Base-by-base conservation (phyloP, 92 coral and sea anemone species). In the Palythoa heliodiscus region DNA sequence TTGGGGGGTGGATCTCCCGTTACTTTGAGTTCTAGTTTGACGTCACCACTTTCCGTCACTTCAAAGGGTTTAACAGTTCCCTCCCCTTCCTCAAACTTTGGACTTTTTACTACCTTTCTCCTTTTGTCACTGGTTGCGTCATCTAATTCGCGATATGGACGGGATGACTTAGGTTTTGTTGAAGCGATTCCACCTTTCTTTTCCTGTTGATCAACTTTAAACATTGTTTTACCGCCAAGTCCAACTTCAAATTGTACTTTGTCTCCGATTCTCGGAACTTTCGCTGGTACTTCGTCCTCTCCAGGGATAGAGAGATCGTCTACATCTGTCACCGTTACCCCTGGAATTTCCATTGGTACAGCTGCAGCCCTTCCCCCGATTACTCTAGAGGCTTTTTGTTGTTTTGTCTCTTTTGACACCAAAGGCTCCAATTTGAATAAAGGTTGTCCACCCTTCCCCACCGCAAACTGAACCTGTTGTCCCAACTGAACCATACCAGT, bases 141-240 rank as follows among this genome's bases (percentile, higher is more conserved):
- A 13, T 80, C 84, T 17, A 22, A 14, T 7, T 67, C 73, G 48
- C 61, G 63, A 23, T 39, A 16, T 67, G 84, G 74, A 1, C 84
- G 74, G n/a, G 84, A 17, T 48, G 63, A 20, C 52, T 80, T 80
- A 66, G 73, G 84, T 67, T 66, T 80, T 14, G 84, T 80, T 70
- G 84, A 80, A 48, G 84, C 39, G n/a, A 8, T 6, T 3, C 63
- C 37, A 9, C 25, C 84, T n/a, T 50, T 80, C 20, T 80, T 84
- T 23, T 87, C 87, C 6, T 89, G 80, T 15, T 92, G 88, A 72
- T 89, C 96, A 77, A 87, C 35, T 35, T 87, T 87, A 72, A 83
- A 68, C 17, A 90, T 73, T 2, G 75, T 88, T 61, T 76, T 82
- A 52, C 90, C 87, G 11, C 78, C 90, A 76, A 72, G 61, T 19